Percentiles rank a stretch among this genome's conserved stretches.
Evolutionary conservation across 2,888 invertebrate species (phyloP).

Genomic region (Stenurella melanura): DNA sequence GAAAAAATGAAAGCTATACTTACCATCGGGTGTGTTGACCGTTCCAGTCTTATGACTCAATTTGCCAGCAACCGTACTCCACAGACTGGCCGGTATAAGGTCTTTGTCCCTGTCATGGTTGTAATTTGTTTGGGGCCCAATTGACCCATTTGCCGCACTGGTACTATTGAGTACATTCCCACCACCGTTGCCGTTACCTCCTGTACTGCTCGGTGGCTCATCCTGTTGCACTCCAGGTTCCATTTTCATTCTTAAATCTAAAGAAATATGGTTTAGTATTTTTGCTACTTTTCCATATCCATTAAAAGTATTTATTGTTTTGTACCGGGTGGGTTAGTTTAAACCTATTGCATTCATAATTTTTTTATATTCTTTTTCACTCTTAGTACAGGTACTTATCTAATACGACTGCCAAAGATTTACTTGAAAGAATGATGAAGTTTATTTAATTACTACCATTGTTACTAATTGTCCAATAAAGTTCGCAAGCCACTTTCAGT

Average conservation of each 20-base stretch:
- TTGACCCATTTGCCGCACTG: constrained; percentile 73
- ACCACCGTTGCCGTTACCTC: constrained; percentile 68
- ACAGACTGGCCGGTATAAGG: constrained; percentile 75
- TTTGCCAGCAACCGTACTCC: constrained; percentile 77
- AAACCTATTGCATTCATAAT: too few species aligned
- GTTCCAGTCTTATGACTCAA: constrained; percentile 81
- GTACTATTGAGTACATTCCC: constrained; percentile 66
- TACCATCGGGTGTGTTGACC: constrained; percentile 90
- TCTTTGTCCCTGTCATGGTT: constrained; percentile 72
- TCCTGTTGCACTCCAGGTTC: constrained; percentile 73
- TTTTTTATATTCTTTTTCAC: too few species aligned
- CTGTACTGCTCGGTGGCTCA: constrained; percentile 70
- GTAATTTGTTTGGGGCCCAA: constrained; percentile 76
- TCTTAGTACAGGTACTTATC: too few species aligned
- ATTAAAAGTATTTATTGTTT: background rate
- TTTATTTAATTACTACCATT: too few species aligned
- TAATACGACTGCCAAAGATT: too few species aligned
- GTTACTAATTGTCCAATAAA: too few species aligned
- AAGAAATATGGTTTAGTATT: constrained; percentile 62
- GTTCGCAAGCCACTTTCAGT: too few species aligned
- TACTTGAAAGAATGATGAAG: too few species aligned
- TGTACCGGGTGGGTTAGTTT: too few species aligned
- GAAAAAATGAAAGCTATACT: constrained; percentile 63
- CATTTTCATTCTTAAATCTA: constrained; percentile 87
- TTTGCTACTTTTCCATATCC: background rate